Evolutionary conservation across 2,888 invertebrate species (phyloP).

Genomic region (Xanthia icteritia): DNA sequence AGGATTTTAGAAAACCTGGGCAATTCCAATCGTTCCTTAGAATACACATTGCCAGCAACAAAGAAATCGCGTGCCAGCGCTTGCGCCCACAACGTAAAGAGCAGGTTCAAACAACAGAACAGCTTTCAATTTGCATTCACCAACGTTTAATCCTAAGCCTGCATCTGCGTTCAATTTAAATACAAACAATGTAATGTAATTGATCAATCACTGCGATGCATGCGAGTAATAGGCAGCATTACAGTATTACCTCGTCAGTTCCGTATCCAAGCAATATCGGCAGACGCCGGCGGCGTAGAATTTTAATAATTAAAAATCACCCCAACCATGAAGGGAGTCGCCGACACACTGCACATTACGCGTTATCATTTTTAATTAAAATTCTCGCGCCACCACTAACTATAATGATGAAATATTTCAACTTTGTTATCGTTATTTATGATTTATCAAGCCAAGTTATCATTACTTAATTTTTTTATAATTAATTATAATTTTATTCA

Average conservation of each 20-base stretch:
- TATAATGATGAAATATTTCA: conserved; percentile 75
- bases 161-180: conserved; percentile 48
- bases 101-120: conserved; percentile 36
- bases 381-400: conserved; percentile 75
- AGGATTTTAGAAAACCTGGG: background rate
- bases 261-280: conserved; percentile 85
- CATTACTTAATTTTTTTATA: conserved; percentile 15
- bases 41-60: conserved; percentile 1
- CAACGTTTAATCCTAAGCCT: conserved; percentile 33
- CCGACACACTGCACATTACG: conserved; percentile 82
- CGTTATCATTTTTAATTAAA: conserved; percentile 89
- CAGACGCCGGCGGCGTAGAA: conserved; percentile 85
- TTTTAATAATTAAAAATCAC: conserved; percentile 90
- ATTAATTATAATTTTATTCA: conserved; percentile 9
- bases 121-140: conserved; percentile 53
- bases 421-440: conserved; percentile 59
- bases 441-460: conserved; percentile 43
- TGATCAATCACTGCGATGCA: conserved; percentile 66
- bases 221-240: conserved; percentile 69
- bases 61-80: conserved; percentile 42
- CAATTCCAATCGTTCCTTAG: background rate
- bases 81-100: conserved; percentile 38
- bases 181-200: conserved; percentile 62
- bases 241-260: conserved; percentile 67
- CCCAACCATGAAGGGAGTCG: conserved; percentile 80